These are phyloP conservation scores for Leptobrachium ailaonicum DNA, from an alignment of 2,113 vertebrate species.

Conservation along the genomic window DNA sequence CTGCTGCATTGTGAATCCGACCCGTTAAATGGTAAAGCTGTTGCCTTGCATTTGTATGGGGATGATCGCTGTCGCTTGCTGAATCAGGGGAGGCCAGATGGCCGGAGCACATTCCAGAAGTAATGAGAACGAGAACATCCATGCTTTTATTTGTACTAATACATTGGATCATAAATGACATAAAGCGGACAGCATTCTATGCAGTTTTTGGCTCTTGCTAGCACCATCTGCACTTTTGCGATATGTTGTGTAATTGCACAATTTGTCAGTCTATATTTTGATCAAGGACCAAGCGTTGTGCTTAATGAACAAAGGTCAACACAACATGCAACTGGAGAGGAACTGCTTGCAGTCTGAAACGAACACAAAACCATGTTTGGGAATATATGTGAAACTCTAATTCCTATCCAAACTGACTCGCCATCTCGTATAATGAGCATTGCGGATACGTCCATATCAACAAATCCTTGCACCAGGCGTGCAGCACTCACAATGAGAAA, in stretches of 20 bases:
- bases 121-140: conserved; percentile 19
- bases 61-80: not conserved
- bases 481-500: too few relatives aligned
- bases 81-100: conserved; percentile 11
- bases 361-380: conserved; percentile 29
- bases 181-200: conserved; percentile 13
- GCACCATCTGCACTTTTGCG: conserved; percentile 36
- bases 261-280: conserved; percentile 40
- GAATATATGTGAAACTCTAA: conserved; percentile 24
- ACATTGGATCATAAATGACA: conserved; percentile 20
- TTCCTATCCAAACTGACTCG: conserved; percentile 13
- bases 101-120: conserved; percentile 29
- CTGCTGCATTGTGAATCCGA: not conserved
- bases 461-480: not conserved
- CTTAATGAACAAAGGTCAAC: conserved; percentile 36
- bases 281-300: conserved; percentile 37
- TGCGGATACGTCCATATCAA: conserved; percentile 19
- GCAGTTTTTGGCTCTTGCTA: conserved; percentile 21
- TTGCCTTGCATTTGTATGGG: conserved; percentile 7
- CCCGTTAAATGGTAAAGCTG: conserved; percentile 1
- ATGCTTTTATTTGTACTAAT: conserved; percentile 4
- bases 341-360: conserved; percentile 32
- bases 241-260: conserved; percentile 29
- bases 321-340: conserved; percentile 39
- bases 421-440: conserved; percentile 24